phyloP scores from a whole-genome alignment of 2,888 invertebrate genomes.

The Helicoverpa assulta region DNA sequence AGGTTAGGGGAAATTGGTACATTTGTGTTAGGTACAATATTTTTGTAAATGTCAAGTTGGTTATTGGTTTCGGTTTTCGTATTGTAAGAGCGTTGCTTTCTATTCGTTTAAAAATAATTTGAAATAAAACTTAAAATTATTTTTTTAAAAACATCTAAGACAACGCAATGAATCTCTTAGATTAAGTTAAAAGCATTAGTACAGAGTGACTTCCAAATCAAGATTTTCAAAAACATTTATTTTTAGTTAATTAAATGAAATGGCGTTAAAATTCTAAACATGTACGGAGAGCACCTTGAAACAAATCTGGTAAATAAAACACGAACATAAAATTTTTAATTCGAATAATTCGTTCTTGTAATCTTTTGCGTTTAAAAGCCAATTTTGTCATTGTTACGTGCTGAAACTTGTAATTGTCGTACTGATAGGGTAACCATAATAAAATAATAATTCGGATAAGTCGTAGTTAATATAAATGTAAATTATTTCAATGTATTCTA shows the following conservation, averaged over 20 bases:
- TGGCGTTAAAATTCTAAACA: slow-evolving; percentile 35
- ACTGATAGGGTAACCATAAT: slow-evolving; percentile 17
- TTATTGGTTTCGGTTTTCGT: too few species aligned
- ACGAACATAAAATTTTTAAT: slow-evolving; percentile 12
- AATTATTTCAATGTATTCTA: too few species aligned
- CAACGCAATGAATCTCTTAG: too few species aligned
- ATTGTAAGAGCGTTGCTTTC: too few species aligned
- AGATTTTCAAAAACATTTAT: background rate
- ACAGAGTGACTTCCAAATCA: background rate
- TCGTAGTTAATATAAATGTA: background rate
- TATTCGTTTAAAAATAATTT: too few species aligned
- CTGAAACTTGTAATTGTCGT: slow-evolving; percentile 47
- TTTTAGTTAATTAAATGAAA: background rate
- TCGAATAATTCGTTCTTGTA: slow-evolving; percentile 32
- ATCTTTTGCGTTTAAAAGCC: slow-evolving; percentile 35
- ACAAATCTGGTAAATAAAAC: slow-evolving; percentile 32
- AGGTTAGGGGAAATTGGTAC: background rate
- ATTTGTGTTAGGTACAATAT: slow-evolving; percentile 1
- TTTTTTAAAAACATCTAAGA: too few species aligned
- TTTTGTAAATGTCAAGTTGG: background rate
- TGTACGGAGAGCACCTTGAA: background rate
- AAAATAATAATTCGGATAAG: background rate
- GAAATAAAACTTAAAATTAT: too few species aligned
- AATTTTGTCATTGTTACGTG: slow-evolving; percentile 50
- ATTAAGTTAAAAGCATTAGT: background rate